Evolutionary conservation across 2,797 vertebrate species (phyloP).

Genomic region (Eulemur albifrons): DNA sequence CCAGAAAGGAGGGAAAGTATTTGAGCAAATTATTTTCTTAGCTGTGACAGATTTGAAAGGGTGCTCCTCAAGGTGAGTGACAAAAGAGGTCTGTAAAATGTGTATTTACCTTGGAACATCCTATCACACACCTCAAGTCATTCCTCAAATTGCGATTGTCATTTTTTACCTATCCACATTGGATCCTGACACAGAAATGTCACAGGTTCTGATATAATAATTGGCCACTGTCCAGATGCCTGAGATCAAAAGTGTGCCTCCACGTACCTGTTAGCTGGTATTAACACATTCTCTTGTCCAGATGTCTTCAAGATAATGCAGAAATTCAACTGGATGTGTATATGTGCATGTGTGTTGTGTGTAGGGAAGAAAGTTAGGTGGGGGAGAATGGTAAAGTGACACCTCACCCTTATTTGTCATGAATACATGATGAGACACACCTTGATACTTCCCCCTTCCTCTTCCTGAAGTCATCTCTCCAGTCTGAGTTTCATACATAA

Average conservation of each 20-base stretch:
- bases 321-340: not conserved
- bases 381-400: not conserved
- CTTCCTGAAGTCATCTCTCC: constrained; percentile 44
- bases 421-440: not conserved
- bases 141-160: not conserved
- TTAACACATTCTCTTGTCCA: not conserved
- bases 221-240: not conserved
- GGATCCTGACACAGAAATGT: constrained; percentile 24
- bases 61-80: not conserved
- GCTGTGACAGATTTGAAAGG: not conserved
- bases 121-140: not conserved
- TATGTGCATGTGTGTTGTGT: not conserved
- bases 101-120: not conserved
- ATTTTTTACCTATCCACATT: constrained; percentile 5
- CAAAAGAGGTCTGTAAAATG: not conserved
- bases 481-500: constrained; percentile 32
- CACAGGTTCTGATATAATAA: constrained; percentile 2
- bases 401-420: not conserved
- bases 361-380: not conserved
- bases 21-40: not conserved
- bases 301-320: not conserved
- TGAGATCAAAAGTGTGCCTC: not conserved
- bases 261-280: not conserved
- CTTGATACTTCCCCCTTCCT: not conserved
- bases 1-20: not conserved